Base-by-base conservation (phyloP, 2,888 invertebrate species). In the Amblyteles armatorius region DNA sequence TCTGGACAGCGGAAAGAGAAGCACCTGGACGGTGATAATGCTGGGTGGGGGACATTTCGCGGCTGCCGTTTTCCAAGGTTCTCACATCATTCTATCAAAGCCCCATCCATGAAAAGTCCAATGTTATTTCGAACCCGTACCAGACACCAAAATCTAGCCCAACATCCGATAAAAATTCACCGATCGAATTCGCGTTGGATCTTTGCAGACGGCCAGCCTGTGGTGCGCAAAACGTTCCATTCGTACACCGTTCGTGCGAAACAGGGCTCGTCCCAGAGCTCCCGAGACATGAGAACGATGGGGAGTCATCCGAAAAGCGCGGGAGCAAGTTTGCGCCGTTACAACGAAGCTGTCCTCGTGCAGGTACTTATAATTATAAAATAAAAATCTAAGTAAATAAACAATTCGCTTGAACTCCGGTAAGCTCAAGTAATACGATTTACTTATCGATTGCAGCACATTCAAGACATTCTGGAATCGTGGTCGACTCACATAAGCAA, bases 21-120 rank as follows among this genome's bases (percentile, higher is more conserved):
- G 94, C 6, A 95, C 93, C 44, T 98, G 97, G 97, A 96, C 96
- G 0, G 94, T 98, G 7, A 93, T 98, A 72, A 97, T 98, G 97
- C 94, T 97, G 50, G 97, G 97, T 0, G 98, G 98, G 4, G 98
- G 98, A 0, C 97, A 97, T 93, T 97, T 97, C 94, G 97, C 97
- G 33, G 97, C 96, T 1, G 97, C 96, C 19, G 94, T 97, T 55
- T 97, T 97, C 91, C 92, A 95, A 91, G 95, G 95, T 93, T 36
- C 40, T 6, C 11, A 40, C 2, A 11, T 40, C 11, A 40, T 11
- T 40, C 40, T 22, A 84, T 40, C 40, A 11, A 85, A 68, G 33
- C 60, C n/a, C 40, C 50, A 60, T 22, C 44, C n/a, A 74, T 44
- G 63, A 69, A 52, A n/a, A 16, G 0, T 52, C 52, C 16, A 16